A percentile compares a stretch with the other conserved stretches of the same genome.
Conservation (phyloP, 2,888 invertebrate species). For the Apodemia mormo region DNA sequence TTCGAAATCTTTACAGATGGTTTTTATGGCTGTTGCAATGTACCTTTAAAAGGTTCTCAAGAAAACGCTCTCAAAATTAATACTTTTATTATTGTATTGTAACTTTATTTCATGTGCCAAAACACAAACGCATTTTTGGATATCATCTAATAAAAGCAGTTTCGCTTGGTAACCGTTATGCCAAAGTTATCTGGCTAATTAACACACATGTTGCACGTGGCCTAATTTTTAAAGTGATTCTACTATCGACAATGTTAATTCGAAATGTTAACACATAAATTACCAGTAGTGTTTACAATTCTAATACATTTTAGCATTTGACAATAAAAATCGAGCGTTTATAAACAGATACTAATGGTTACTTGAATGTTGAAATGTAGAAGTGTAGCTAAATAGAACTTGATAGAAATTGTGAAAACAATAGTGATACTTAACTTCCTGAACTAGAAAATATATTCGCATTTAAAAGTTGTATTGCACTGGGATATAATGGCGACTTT, state of each 20-base stretch:
- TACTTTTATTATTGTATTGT: neutral
- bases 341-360: conserved; percentile 2
- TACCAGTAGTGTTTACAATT: neutral
- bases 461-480: neutral
- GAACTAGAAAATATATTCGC: neutral
- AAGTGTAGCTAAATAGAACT: conserved; percentile 12
- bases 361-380: conserved; percentile 3
- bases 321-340: neutral
- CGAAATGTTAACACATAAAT: neutral
- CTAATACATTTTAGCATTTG: conserved; percentile 1
- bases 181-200: neutral
- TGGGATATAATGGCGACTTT: neutral
- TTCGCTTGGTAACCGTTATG: too few relatives aligned
- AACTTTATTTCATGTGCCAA: neutral
- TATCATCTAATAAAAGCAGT: neutral
- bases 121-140: neutral
- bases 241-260: neutral
- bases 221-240: conserved; percentile 7
- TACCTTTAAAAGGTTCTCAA: conserved; percentile 34
- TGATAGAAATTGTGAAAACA: conserved; percentile 9
- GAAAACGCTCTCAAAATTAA: conserved; percentile 30
- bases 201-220: neutral
- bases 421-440: conserved; percentile 8
- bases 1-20: conserved; percentile 39
- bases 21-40: conserved; percentile 39